These are phyloP conservation scores for Pachycephus smyrnensis DNA, from an alignment of 2,888 invertebrate species.

Conservation along the genomic window DNA sequence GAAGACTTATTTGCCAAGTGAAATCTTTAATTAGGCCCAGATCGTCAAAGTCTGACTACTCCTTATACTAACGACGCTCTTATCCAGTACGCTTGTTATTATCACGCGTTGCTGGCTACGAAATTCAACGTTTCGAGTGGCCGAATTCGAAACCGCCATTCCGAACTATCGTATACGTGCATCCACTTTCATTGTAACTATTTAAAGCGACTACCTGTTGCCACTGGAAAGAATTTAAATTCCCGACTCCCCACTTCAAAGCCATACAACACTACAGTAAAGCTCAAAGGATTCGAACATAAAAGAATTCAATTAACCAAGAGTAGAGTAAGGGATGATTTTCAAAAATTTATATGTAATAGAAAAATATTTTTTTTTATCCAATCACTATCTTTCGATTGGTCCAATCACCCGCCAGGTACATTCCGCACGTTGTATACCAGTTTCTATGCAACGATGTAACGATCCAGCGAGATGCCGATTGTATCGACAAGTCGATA, in stretches of 20 bases:
- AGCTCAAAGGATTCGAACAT: neutral
- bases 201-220: neutral
- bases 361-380: neutral
- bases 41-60: constrained; percentile 8
- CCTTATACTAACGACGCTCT: neutral
- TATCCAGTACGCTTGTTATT: neutral
- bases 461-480: neutral
- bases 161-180: neutral
- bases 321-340: neutral
- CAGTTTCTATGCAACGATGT: neutral
- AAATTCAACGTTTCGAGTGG: neutral
- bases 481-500: neutral
- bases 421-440: neutral
- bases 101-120: neutral
- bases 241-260: neutral
- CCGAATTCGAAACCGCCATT: neutral
- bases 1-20: constrained; percentile 28
- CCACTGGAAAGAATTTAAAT: neutral
- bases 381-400: neutral
- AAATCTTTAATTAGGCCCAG: constrained; percentile 31
- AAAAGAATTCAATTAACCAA: neutral
- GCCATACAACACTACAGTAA: neutral
- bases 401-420: neutral
- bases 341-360: neutral
- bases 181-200: neutral